Percentiles rank a stretch among this genome's conserved stretches.
phyloP scores from a whole-genome alignment of 2,888 invertebrate genomes.

The Drosophila cyrtoloma region DNA sequence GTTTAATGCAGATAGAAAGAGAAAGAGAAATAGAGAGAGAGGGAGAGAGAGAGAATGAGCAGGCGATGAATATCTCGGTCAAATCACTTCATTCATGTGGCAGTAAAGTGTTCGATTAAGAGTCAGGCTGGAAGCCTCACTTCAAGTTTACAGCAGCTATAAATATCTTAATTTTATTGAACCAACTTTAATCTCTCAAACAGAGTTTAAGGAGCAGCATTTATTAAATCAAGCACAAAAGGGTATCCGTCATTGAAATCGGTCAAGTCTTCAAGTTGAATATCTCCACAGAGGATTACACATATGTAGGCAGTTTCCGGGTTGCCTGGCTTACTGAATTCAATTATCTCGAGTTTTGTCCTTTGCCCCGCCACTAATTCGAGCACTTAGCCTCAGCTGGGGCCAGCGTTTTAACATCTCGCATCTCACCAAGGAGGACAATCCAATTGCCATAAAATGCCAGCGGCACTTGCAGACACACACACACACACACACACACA shows the following conservation, averaged over 20 bases:
- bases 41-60: constrained; percentile 1
- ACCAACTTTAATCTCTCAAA: background rate
- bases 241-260: background rate
- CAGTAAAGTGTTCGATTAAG: background rate
- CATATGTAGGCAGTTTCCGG: constrained; percentile 6
- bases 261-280: background rate
- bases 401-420: constrained; percentile 19
- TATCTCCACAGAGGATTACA: background rate
- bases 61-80: constrained; percentile 35
- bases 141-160: background rate
- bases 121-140: background rate
- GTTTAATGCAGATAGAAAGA: constrained; percentile 39
- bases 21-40: background rate
- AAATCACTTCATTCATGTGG: constrained; percentile 42
- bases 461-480: constrained; percentile 50
- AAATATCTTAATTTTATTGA: background rate
- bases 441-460: constrained; percentile 70
- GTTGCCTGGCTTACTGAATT: constrained; percentile 31
- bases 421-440: constrained; percentile 38
- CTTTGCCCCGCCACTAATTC: constrained; percentile 56
- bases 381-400: constrained; percentile 70
- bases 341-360: constrained; percentile 47
- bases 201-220: background rate
- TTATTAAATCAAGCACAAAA: background rate
- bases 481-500: constrained; percentile 10